These are phyloP conservation scores for Crioceris asparagi DNA, from an alignment of 2,888 invertebrate species.

Conservation along the genomic window DNA sequence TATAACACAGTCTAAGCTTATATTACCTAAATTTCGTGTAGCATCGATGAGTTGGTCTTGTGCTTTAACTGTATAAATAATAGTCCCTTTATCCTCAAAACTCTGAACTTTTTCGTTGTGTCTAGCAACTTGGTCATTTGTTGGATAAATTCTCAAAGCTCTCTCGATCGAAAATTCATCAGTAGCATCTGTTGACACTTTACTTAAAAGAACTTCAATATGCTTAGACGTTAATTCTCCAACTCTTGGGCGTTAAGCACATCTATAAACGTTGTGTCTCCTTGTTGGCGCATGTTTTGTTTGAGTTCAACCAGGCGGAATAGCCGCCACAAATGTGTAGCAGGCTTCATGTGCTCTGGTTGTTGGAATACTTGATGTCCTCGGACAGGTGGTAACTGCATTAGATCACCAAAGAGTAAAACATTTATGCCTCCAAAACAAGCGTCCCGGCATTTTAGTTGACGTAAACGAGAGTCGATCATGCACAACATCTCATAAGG, in stretches of 20 bases:
- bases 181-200: background rate
- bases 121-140: slow-evolving; percentile 7
- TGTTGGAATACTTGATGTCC: slow-evolving; percentile 8
- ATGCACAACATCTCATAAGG: slow-evolving; percentile 8
- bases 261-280: slow-evolving; percentile 8
- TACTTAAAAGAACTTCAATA: slow-evolving; percentile 1
- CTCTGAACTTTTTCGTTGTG: slow-evolving; percentile 5
- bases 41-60: slow-evolving; percentile 9
- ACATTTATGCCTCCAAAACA: slow-evolving; percentile 5
- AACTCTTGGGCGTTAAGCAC: slow-evolving; percentile 8
- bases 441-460: slow-evolving; percentile 4
- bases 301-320: slow-evolving; percentile 6
- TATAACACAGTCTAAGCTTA: slow-evolving; percentile 9
- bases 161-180: slow-evolving; percentile 5
- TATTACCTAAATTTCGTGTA: too few species aligned
- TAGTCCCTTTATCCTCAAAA: slow-evolving; percentile 6
- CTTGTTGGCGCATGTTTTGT: slow-evolving; percentile 10
- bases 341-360: slow-evolving; percentile 5
- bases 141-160: slow-evolving; percentile 4
- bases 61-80: slow-evolving; percentile 5
- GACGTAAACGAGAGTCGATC: slow-evolving; percentile 4
- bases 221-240: slow-evolving; percentile 7
- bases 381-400: slow-evolving; percentile 6
- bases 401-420: slow-evolving; percentile 4
- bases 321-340: slow-evolving; percentile 8